Base-by-base conservation (phyloP, 2,888 invertebrate genomes). In the Pachydiplax longipennis region DNA sequence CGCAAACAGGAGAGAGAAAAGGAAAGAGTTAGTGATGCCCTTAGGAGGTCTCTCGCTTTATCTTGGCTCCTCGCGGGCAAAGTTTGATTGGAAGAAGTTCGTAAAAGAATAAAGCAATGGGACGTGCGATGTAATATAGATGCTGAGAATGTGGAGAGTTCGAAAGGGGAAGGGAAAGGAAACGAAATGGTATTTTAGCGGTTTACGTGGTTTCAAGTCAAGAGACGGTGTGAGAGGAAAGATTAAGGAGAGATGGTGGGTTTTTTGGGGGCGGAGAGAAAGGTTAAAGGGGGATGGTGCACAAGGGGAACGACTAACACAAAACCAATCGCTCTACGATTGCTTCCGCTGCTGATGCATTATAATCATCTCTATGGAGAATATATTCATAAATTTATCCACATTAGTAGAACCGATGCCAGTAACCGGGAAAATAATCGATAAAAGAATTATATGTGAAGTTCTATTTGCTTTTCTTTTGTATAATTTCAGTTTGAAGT, bases 41-140 rank as follows among this genome's bases (percentile, higher is more conserved):
- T 53, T 15, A 53, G 53, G 13, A 73, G 25, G 13, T 25, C 73
- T n/a, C 65, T 73, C 73, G 25, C 25, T 73, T 25, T 73, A 73
- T 53, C 53, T 53, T 2, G 40, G 22, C 25, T 81, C 87, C 37
- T n/a, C 87, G 37, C 73, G 61, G 87, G 61, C 37, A 65, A 87
- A 87, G 87, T 87, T 87, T 87, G 87, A 87, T 87, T 87, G 87
- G 87, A 87, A 87, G 65, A 87, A 61, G 61, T 87, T 61, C 37
- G 87, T 18, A 87, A 87, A 87, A 87, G 37, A 61, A 87, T 35
- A 61, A 87, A 87, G 35, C 37, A 58, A 37, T 10, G 87, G 61
- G 61, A 35, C 61, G 65, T 61, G 22, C 87, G 61, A 87, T 87
- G 87, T 61, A 87, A 87, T 87, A 87, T 87, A 61, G 61, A 87